These are phyloP conservation scores for Rhinogobius similis DNA, from an alignment of 2,113 vertebrate genomes.

Conservation along the genomic window DNA sequence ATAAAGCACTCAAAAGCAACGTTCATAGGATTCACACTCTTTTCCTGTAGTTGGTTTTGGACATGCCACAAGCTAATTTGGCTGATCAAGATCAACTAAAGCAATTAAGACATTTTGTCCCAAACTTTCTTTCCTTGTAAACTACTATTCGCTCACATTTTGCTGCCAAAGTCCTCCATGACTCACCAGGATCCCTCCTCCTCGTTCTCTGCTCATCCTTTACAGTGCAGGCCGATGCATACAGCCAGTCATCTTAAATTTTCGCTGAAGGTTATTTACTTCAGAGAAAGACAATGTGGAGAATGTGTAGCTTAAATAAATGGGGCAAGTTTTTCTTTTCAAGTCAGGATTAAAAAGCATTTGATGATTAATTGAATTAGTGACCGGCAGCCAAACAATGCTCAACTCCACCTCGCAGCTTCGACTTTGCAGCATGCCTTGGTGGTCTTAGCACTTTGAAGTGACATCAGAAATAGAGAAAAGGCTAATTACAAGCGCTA, in stretches of 20 bases:
- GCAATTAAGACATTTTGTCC: conserved; percentile 22
- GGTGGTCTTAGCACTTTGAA: conserved; percentile 66
- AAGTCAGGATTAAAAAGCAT: conserved; percentile 55
- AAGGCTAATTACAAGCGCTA: conserved; percentile 74
- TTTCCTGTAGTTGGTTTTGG: not conserved
- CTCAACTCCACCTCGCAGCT: conserved; percentile 67
- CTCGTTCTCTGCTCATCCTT: conserved; percentile 38
- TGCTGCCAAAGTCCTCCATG: conserved; percentile 26
- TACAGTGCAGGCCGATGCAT: conserved; percentile 5
- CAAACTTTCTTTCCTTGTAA: not conserved
- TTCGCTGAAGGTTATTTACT: conserved; percentile 24
- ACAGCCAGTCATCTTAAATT: conserved; percentile 22
- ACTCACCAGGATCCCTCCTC: conserved; percentile 39
- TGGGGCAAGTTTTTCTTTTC: conserved; percentile 43
- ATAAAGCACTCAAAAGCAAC: no score
- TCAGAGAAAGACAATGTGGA: conserved; percentile 34
- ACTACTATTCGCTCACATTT: conserved; percentile 23
- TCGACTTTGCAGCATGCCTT: conserved; percentile 60
- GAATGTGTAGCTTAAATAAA: conserved; percentile 12
- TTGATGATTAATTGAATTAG: conserved; percentile 75
- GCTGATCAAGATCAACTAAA: conserved; percentile 39
- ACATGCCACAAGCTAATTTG: conserved; percentile 6
- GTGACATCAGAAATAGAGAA: conserved; percentile 69
- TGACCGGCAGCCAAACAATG: conserved; percentile 70
- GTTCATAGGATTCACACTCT: no score